Base-by-base conservation (phyloP, 2,888 invertebrate species). In the Tetropium fuscum region DNA sequence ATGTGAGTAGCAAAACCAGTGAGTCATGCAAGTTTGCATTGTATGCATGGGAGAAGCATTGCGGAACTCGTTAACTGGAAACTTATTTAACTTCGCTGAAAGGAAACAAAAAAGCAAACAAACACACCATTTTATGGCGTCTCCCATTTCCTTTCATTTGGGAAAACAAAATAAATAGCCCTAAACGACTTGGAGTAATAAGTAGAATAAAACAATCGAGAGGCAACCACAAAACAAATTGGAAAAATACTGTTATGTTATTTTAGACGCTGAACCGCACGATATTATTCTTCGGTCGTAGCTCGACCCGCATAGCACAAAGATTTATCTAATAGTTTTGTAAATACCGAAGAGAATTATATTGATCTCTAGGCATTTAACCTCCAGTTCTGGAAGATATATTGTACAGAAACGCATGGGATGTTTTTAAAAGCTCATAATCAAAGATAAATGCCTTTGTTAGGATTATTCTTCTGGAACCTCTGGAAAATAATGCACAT, bases 41-140 rank as follows among this genome's bases (percentile, higher is more conserved):
- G 30, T 45, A 36, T 47, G 51, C 38, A 56, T 51, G 57, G 54
- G 57, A 57, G 63, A 63, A 63, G 63, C 58, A 63, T 58, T 53
- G 47, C 60, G 13, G 40, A 63, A 57, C 65, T 65, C 63, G 62
- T 65, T 64, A 62, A 59, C 53, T 53, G 11, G 43, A 54, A 66
- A 63, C 59, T 63, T 55, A 60, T 66, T 66, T 61, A 63, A 66
- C 60, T 60, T 53, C 27, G 58, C 44, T 53, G 57, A 44, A 58
- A 36, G 54, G 54, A 40, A 64, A 54, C 49, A 44, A 59, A 59
- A 60, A 61, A 60, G 60, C 36, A 55, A 62, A 62, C 59, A 64
- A 49, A 64, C 59, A 62, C 54, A 54, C 49, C 51, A 53, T 60
- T 62, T 54, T 54, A 55, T 44, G 60, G 51, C 64, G 51, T 60